phyloP scores from a whole-genome alignment of 2,888 invertebrate genomes.

The Pherbina coryleti region DNA sequence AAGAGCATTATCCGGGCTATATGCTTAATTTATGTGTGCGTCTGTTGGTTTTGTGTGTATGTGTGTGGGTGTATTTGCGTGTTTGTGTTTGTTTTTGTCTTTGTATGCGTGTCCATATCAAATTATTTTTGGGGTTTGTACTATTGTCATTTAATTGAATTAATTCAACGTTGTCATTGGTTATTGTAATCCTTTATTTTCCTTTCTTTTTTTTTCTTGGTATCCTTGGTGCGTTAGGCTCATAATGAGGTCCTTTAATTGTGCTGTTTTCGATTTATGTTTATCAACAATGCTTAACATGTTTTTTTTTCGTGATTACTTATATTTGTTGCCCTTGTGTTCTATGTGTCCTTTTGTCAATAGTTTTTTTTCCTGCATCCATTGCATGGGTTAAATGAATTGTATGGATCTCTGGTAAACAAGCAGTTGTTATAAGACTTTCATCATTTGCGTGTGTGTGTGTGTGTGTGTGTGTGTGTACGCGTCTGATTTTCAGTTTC shows the following conservation, averaged over 20 bases:
- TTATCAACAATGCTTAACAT: neutral
- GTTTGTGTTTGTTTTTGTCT: slow-evolving; percentile 12
- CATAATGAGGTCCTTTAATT: neutral
- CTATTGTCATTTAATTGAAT: slow-evolving; percentile 20
- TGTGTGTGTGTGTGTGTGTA: neutral
- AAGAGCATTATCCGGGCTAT: slow-evolving; percentile 9
- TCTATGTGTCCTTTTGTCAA: neutral
- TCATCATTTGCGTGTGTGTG: neutral
- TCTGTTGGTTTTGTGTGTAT: neutral
- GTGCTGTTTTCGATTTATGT: neutral
- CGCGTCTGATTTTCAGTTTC: neutral
- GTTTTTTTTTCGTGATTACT: neutral
- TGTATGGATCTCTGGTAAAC: neutral
- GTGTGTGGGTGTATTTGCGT: slow-evolving; percentile 13
- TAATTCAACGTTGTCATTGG: neutral
- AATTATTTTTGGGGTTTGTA: slow-evolving; percentile 19
- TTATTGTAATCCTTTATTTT: neutral
- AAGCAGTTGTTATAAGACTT: neutral
- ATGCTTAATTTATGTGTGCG: neutral
- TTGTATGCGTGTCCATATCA: slow-evolving; percentile 14
- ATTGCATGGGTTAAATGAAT: slow-evolving; percentile 20
- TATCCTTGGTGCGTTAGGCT: neutral
- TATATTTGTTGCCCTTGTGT: neutral
- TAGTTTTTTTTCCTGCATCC: too few relatives aligned
- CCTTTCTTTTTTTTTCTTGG: neutral